phyloP scores from a whole-genome alignment of 2,797 vertebrate species.

The Poeciliopsis paucimaculata region DNA sequence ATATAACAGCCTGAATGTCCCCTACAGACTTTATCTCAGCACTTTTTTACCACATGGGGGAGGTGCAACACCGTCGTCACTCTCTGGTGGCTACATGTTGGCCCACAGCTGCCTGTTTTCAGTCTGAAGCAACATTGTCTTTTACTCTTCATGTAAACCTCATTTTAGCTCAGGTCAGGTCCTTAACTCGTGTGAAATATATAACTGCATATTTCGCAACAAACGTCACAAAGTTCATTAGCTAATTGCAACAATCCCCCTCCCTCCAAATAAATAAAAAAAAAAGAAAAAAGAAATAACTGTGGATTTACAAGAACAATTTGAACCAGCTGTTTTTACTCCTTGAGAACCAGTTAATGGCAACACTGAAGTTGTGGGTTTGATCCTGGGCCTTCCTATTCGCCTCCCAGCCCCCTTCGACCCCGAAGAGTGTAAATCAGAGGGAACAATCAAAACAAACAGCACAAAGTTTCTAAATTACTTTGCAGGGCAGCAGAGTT shows the following conservation, averaged over 20 bases:
- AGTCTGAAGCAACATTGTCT: not conserved
- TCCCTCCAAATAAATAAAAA: not conserved
- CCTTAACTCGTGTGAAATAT: not conserved
- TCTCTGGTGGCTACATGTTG: not conserved
- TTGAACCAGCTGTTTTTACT: slow-evolving; percentile 10
- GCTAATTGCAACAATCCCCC: not conserved
- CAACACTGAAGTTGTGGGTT: not conserved
- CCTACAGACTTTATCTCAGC: not conserved
- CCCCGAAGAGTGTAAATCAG: not conserved
- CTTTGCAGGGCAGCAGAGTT: not conserved
- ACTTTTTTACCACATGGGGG: slow-evolving; percentile 11
- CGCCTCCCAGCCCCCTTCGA: not conserved
- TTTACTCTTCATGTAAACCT: not conserved
- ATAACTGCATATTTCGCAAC: not conserved
- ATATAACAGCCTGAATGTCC: not conserved
- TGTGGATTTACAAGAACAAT: not conserved
- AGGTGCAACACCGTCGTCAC: slow-evolving; percentile 9
- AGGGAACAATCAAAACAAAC: not conserved
- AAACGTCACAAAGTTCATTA: not conserved
- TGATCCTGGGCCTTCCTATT: not conserved
- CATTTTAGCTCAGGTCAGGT: not conserved
- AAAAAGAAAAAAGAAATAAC: not conserved
- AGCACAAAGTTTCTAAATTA: not conserved
- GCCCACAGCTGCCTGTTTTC: not conserved
- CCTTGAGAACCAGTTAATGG: not conserved